Base-by-base conservation (phyloP, 2,888 invertebrate genomes). In the Ennomos fuscantarius region DNA sequence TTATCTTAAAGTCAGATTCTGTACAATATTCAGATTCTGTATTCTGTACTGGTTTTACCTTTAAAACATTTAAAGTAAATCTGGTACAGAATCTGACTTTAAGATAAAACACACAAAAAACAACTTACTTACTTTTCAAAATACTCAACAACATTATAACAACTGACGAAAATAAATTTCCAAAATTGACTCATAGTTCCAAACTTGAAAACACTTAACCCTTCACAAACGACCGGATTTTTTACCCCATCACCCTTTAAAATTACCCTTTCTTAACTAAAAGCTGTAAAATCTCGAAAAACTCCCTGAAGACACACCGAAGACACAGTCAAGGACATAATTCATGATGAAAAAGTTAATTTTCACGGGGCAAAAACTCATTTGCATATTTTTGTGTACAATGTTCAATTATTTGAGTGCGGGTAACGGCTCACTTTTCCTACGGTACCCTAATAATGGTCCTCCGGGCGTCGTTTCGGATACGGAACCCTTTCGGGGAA, bases 311-410 rank as follows among this genome's bases (percentile, higher is more conserved):
- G 90, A 87, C 87, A 68, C 66, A 66, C 69, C 73, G 76, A 89
- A 89, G 89, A 89, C 86, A 84, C 72, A 77, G 78, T 86, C 75
- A 81, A 87, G 79, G 89, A 89, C 88, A 89, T 92, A 89, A 90
- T 89, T 91, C 92, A 92, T 91, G 81, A 91, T 91, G 92, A 90
- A 92, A 91, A 92, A 92, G 90, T 92, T 89, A 89, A 91, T 91
- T 92, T 90, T 87, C 87, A 79, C 83, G 74, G 78, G 74, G 81
- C 74, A 70, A 76, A 79, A 81, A 70, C 81, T 82, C 82, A 90
- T 92, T 91, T 92, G 84, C 92, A 92, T 92, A 91, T 89, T 91
- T 92, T 89, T 85, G 86, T 84, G 74, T 74, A 78, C 82, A 68
- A 74, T 74, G 77, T 82, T 82, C 89, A 87, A 90, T 90, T 90